Base-by-base conservation (phyloP, 2,113 vertebrate genomes). In the Brachyistius frenatus region DNA sequence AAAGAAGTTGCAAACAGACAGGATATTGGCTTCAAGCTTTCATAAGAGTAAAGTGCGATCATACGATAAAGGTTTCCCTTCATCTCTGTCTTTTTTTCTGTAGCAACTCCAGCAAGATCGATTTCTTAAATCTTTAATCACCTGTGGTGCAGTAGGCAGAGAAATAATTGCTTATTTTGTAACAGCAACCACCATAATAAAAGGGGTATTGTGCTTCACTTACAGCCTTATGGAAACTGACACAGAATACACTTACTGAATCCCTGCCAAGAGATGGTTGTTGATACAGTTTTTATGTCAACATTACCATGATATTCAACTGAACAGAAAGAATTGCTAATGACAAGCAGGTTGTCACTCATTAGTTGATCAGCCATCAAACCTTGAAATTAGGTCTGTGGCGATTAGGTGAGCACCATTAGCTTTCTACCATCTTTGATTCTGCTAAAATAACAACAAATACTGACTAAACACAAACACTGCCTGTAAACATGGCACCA, bases 41-140 rank as follows among this genome's bases (percentile, higher is more conserved):
- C 31, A 65, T 36, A 57, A 58, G 49, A 50, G 39, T 62, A 4
- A 50, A n/a, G 63, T 39, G 68, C 69, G 41, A 81, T 77, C 52
- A 61, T 50, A 68, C 9, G 30, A 54, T 74, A 78, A 80, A 78
- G 70, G 77, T 81, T 87, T 78, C 33, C 49, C 39, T 79, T 61
- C 36, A 66, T 75, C 69, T 78, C 30, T 80, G 36, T 76, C 67
- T 70, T 76, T 80, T 81, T 81, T 73, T 70, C 78, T 56, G 66
- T 74, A 84, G 88, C 76, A 72, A 83, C 84, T 60, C 61, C 70
- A 83, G 73, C 73, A 89, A 81, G 86, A 89, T 88, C 69, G 64
- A 73, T 76, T 80, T 84, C 85, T 88, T 90, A 85, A 91, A 94
- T 91, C 90, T 92, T 93, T 92, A 92, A 94, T 93, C 87, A 92